Evolutionary conservation across 1,140 invertebrate species (phyloP).

Genomic region (Magallana angulata): DNA sequence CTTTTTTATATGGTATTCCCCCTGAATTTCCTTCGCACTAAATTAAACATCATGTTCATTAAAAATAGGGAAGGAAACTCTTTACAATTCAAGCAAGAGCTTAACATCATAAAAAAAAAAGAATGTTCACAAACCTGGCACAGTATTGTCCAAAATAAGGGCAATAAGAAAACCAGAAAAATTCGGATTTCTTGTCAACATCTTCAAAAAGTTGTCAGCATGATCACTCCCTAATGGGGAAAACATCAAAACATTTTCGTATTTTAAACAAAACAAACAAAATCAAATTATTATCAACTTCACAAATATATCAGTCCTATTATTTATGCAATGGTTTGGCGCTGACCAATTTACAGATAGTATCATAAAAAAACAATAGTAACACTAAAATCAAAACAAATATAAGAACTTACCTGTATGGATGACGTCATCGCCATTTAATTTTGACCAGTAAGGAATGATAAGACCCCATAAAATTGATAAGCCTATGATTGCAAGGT

Average conservation of each 20-base stretch:
- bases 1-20: too few relatives aligned
- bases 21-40: too few relatives aligned
- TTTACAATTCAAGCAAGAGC: too few relatives aligned
- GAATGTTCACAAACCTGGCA: constrained; percentile 69
- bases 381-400: too few relatives aligned
- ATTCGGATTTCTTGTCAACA: constrained; percentile 73
- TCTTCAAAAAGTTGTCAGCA: constrained; percentile 61
- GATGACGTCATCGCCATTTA: constrained; percentile 83
- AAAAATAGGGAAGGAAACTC: too few relatives aligned
- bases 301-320: too few relatives aligned
- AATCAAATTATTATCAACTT: too few relatives aligned
- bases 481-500: constrained; percentile 93
- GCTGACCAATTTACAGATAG: too few relatives aligned
- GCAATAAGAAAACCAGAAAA: constrained; percentile 78
- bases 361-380: too few relatives aligned
- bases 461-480: constrained; percentile 91
- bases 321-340: too few relatives aligned
- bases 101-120: background rate
- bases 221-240: constrained; percentile 59
- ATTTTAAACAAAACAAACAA: background rate
- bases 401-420: constrained; percentile 82
- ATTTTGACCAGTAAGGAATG: constrained; percentile 85
- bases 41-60: too few relatives aligned
- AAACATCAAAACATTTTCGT: background rate
- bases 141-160: constrained; percentile 79